phyloP scores from a whole-genome alignment of 2,113 vertebrate species.

The Albula goreensis region DNA sequence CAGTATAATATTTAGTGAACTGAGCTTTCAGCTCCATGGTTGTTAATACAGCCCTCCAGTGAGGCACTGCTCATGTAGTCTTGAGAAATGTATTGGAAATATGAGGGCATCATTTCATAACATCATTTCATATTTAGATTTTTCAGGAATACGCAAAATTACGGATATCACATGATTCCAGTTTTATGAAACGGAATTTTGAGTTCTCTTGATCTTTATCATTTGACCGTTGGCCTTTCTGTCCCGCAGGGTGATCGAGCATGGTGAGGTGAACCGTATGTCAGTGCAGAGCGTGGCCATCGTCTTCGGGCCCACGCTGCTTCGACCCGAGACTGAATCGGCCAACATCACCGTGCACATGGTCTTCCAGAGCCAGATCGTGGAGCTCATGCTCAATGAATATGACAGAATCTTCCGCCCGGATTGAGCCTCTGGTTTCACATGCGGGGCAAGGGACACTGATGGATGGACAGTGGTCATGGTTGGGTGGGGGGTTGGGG shows the following conservation, averaged over 20 bases:
- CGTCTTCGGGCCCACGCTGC: slow-evolving; percentile 90
- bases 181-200: not conserved
- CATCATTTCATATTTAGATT: too few relatives aligned
- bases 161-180: too few relatives aligned
- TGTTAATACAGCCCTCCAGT: too few relatives aligned
- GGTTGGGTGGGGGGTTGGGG: not conserved
- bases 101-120: too few relatives aligned
- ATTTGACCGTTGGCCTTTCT: not conserved
- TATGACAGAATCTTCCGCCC: slow-evolving; percentile 69
- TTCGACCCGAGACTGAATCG: slow-evolving; percentile 80
- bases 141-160: too few relatives aligned
- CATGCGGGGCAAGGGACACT: not conserved
- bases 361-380: slow-evolving; percentile 96
- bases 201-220: not conserved
- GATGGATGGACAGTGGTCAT: too few relatives aligned
- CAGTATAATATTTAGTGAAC: too few relatives aligned
- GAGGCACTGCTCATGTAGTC: too few relatives aligned
- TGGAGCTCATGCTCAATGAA: slow-evolving; percentile 88
- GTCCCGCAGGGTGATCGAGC: slow-evolving; percentile 74
- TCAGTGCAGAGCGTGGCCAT: slow-evolving; percentile 88
- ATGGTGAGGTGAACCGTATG: slow-evolving; percentile 86
- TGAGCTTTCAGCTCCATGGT: too few relatives aligned
- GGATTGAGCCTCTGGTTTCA: slow-evolving; percentile 49
- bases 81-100: too few relatives aligned
- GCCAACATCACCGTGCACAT: slow-evolving; percentile 85